Evolutionary conservation across 2,113 vertebrate genomes (phyloP), one percentile per base, ranked within the genome.

Genomic region (Pangasianodon gigas): DNA sequence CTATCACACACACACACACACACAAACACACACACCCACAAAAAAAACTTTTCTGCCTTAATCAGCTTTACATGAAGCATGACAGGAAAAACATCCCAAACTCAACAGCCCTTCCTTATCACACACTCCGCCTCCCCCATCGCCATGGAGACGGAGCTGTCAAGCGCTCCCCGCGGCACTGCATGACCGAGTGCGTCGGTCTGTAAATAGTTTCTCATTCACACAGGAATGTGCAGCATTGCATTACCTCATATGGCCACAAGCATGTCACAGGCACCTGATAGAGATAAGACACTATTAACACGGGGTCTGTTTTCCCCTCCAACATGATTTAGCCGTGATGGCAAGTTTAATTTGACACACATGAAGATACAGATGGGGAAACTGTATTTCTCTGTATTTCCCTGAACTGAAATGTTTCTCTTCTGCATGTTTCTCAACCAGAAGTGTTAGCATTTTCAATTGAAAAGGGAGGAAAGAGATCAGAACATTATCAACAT

Each of bases 71-170:
- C 56, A 89, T 54, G 51, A 60, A 67, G 88, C 83, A 89, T 54
- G 46, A 85, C 56, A 62, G n/a, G 74, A 88, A 79, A 83, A 62
- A 62, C 62, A 85, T 84, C 37, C 18, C 86, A 90, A 69, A 92
- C 93, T 92, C 89, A 92, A 90, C 90, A 93, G 29, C 74, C 71
- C 79, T 51, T 84, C 41, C 44, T 85, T 89, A 92, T 85, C n/a
- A 83, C 56, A 77, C 74, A 26, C 80, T 54, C 62, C 21, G 9
- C 37, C 56, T 54, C 80, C 52, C 52, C 19, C 37, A 52, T 84
- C 81, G 71, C 79, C 8, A 56, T 18, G 52, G 81, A 80, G 71
- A 83, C 85, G 26, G 21, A 65, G 87, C 65, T 71, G 84, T 81
- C 88, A 81, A 75, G 81, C 88, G n/a, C 67, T 54, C 46, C n/a